Conservation (phyloP, 2,888 invertebrate species). For the Melanotus villosus region DNA sequence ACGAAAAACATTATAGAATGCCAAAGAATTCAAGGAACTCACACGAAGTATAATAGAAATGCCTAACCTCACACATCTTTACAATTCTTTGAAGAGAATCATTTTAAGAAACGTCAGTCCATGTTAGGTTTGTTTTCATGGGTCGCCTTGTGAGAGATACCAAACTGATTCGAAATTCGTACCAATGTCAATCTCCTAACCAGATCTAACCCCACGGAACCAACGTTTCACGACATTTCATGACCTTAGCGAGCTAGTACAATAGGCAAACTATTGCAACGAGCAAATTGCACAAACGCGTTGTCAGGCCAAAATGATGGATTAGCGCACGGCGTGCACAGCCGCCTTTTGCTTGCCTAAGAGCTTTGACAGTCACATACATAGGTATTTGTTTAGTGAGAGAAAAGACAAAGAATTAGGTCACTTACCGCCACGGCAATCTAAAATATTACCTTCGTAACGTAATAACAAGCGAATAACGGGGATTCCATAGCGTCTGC, state of each 20-base stretch:
- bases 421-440: not conserved
- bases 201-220: conserved; percentile 1
- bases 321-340: not conserved
- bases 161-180: not conserved
- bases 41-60: too few species aligned
- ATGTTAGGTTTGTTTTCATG: conserved; percentile 2
- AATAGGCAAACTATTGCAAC: conserved; percentile 11
- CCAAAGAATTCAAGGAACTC: too few species aligned
- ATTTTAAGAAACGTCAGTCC: too few species aligned
- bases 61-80: too few species aligned
- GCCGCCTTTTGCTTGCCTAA: not conserved
- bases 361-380: not conserved
- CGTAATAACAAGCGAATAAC: not conserved
- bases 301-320: conserved; percentile 16
- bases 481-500: not conserved
- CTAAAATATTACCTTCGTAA: conserved; percentile 2
- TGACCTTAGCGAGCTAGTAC: conserved; percentile 9
- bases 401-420: conserved; percentile 11
- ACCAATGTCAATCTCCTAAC: conserved; percentile 8
- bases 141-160: conserved; percentile 2
- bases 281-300: conserved; percentile 13
- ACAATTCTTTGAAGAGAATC: too few species aligned
- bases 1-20: too few species aligned
- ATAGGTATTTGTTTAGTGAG: conserved; percentile 1
- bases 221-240: not conserved